A percentile compares a stretch with the other conserved stretches of the same genome.
Conservation (phyloP, 2,888 invertebrate genomes). For the Galerucella nymphaeae region DNA sequence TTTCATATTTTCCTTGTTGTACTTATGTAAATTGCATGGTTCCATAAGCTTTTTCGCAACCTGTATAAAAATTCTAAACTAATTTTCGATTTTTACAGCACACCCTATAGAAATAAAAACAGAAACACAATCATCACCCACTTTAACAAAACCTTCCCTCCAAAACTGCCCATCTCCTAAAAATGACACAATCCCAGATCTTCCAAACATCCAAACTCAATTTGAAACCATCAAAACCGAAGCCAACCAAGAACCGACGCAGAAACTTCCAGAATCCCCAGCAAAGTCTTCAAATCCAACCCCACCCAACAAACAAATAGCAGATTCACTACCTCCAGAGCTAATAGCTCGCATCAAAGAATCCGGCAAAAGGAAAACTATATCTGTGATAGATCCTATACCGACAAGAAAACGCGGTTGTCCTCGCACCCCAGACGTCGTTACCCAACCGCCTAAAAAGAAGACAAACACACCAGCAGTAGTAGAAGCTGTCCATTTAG, state of each 20-base stretch:
- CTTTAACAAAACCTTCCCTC: background rate
- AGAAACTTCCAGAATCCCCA: conserved; percentile 11
- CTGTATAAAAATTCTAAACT: too few relatives aligned
- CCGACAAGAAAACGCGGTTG: conserved; percentile 47
- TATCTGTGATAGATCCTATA: conserved; percentile 65
- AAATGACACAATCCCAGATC: background rate
- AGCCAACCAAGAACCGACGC: background rate
- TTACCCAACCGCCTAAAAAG: conserved; percentile 14
- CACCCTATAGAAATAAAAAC: background rate
- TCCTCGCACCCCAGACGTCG: conserved; percentile 17
- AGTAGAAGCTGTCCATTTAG: conserved; percentile 62
- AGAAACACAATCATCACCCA: background rate
- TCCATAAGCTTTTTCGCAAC: too few relatives aligned
- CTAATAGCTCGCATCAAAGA: conserved; percentile 69
- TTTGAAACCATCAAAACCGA: background rate
- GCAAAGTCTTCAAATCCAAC: conserved; percentile 39
- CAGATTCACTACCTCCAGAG: conserved; percentile 66
- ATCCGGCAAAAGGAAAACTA: conserved; percentile 65
- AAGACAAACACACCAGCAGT: conserved; percentile 17
- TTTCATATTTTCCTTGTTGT: too few relatives aligned
- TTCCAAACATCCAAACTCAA: background rate
- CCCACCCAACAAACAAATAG: conserved; percentile 55
- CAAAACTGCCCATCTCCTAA: background rate
- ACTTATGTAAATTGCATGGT: too few relatives aligned
- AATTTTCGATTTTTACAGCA: background rate